These are phyloP conservation scores for Erinaceus europaeus DNA, from an alignment of 2,113 vertebrate genomes.

Conservation along the genomic window DNA sequence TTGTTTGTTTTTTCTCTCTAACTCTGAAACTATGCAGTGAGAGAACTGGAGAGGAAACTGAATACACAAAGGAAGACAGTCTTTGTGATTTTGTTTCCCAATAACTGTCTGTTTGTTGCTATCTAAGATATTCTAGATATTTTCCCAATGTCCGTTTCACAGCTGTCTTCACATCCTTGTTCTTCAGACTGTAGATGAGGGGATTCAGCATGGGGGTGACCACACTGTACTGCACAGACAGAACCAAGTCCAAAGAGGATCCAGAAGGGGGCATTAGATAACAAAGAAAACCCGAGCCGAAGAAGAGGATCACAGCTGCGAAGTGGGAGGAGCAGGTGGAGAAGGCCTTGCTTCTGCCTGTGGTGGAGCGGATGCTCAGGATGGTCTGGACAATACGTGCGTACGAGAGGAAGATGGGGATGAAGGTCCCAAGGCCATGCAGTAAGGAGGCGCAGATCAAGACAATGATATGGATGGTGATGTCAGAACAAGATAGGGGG, in stretches of 20 bases:
- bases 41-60: no score
- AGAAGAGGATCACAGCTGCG: conserved; percentile 58
- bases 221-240: conserved; percentile 33
- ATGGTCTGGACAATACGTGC: conserved; percentile 51
- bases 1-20: no score
- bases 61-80: no score
- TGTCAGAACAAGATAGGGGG: conserved; percentile 55
- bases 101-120: no score
- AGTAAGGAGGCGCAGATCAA: conserved; percentile 35
- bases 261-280: conserved; percentile 65
- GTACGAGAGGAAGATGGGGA: conserved; percentile 56
- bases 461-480: background rate
- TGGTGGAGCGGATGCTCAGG: conserved; percentile 55
- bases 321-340: conserved; percentile 67
- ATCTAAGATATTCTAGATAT: no score
- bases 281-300: conserved; percentile 62
- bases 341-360: conserved; percentile 50
- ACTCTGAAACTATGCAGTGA: no score
- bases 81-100: no score
- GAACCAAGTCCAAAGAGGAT: conserved; percentile 47
- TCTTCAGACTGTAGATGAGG: conserved; percentile 65
- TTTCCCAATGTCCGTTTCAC: background rate
- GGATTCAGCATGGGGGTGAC: conserved; percentile 62
- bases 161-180: conserved; percentile 49
- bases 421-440: conserved; percentile 45